These are phyloP conservation scores for Idaea aversata DNA, from an alignment of 2,888 invertebrate genomes.

Conservation along the genomic window DNA sequence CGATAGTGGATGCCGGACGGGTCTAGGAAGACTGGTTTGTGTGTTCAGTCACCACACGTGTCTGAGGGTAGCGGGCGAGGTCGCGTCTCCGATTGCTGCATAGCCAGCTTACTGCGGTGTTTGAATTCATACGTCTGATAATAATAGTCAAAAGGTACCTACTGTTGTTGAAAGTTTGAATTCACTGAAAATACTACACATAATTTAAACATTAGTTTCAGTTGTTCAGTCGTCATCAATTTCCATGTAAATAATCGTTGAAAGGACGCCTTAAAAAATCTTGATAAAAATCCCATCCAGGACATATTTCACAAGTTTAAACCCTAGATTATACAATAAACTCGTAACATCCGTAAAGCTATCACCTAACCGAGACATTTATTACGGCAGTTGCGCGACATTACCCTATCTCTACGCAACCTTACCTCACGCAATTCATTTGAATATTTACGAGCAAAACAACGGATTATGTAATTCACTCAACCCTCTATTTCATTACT, in stretches of 20 bases:
- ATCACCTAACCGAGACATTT: conserved; percentile 38
- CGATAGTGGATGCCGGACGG: conserved; percentile 31
- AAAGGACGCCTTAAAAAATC: conserved; percentile 8
- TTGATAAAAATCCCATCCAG: conserved; percentile 14
- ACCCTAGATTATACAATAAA: neutral
- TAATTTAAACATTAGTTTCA: neutral
- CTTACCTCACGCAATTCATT: conserved; percentile 47
- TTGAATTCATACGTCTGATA: conserved; percentile 65
- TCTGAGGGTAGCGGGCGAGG: conserved; percentile 57
- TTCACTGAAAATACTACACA: neutral
- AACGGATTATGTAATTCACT: conserved; percentile 42
- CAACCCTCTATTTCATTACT: conserved; percentile 30
- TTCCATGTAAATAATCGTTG: conserved; percentile 10
- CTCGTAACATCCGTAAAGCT: conserved; percentile 22
- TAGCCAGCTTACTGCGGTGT: conserved; percentile 75
- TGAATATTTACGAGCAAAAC: conserved; percentile 50
- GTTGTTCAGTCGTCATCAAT: neutral
- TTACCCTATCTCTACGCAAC: conserved; percentile 38
- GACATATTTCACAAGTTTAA: neutral
- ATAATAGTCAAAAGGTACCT: conserved; percentile 36
- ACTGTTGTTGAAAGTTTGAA: neutral
- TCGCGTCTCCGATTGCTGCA: conserved; percentile 74
- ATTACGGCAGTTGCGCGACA: conserved; percentile 36
- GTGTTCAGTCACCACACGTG: conserved; percentile 48
- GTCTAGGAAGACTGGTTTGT: conserved; percentile 39